These are phyloP conservation scores for Parthenolecanium corni DNA, from an alignment of 2,888 invertebrate genomes.

Conservation along the genomic window DNA sequence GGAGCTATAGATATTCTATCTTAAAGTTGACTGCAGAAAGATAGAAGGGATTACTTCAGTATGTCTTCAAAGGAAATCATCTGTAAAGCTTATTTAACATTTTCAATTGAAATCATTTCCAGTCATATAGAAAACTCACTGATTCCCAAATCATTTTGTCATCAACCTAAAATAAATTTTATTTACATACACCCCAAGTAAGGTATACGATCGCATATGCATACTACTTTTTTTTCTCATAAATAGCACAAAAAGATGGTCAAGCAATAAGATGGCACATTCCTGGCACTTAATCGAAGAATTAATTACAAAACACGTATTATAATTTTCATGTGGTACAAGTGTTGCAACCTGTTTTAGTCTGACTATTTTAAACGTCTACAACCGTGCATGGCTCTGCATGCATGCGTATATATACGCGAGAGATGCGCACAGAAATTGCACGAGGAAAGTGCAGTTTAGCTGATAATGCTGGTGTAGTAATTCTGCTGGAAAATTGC, in stretches of 20 bases:
- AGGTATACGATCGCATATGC: no score
- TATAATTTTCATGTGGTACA: constrained; percentile 24
- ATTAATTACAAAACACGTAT: constrained; percentile 26
- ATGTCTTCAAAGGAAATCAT: no score
- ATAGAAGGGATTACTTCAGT: no score
- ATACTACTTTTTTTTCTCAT: no score
- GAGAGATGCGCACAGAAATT: neutral
- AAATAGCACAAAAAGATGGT: constrained; percentile 10
- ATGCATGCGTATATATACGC: neutral
- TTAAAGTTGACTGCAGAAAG: no score
- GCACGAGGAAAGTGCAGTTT: neutral
- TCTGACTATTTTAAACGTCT: neutral
- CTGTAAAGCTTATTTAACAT: no score
- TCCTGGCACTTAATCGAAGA: constrained; percentile 29
- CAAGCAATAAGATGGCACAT: constrained; percentile 17
- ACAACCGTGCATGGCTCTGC: neutral
- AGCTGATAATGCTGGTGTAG: neutral
- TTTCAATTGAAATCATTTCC: no score
- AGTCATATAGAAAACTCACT: no score
- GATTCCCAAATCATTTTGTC: no score
- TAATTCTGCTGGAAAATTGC: constrained; percentile 16
- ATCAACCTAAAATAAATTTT: no score
- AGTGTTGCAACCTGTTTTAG: constrained; percentile 27
- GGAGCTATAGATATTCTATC: no score
- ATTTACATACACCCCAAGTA: no score